phyloP scores from a whole-genome alignment of 2,113 vertebrate genomes.

The Callocephalon fimbriatum region DNA sequence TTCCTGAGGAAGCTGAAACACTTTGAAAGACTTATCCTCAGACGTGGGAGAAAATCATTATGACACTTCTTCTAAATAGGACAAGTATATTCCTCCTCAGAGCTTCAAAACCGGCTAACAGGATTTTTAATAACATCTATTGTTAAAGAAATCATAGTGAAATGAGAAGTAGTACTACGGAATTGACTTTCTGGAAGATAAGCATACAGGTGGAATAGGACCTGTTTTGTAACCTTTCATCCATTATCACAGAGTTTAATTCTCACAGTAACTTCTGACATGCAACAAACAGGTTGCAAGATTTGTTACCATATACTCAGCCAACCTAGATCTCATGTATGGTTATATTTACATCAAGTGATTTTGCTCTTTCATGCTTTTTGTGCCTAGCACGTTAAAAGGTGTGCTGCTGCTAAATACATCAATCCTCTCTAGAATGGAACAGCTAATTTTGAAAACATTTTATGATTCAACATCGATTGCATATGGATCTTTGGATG shows the following conservation, averaged over 20 bases:
- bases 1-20: not conserved
- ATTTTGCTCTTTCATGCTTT: not conserved
- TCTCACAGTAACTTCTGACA: not conserved
- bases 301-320: not conserved
- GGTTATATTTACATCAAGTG: not conserved
- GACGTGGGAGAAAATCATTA: not conserved
- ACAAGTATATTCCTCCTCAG: not conserved
- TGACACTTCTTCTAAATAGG: not conserved
- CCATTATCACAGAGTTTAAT: not conserved
- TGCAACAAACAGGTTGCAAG: not conserved
- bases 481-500: not conserved
- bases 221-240: not conserved
- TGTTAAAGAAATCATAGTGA: not conserved
- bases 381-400: not conserved
- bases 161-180: not conserved
- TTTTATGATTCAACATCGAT: not conserved
- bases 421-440: not conserved
- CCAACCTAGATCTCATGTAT: not conserved
- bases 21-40: not conserved
- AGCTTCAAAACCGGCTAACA: not conserved
- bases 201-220: not conserved
- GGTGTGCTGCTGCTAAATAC: not conserved
- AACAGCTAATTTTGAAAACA: not conserved
- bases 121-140: not conserved
- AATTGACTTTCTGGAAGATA: not conserved